These are phyloP conservation scores for Cydia splendana DNA, from an alignment of 1,140 invertebrate species.

Conservation along the genomic window DNA sequence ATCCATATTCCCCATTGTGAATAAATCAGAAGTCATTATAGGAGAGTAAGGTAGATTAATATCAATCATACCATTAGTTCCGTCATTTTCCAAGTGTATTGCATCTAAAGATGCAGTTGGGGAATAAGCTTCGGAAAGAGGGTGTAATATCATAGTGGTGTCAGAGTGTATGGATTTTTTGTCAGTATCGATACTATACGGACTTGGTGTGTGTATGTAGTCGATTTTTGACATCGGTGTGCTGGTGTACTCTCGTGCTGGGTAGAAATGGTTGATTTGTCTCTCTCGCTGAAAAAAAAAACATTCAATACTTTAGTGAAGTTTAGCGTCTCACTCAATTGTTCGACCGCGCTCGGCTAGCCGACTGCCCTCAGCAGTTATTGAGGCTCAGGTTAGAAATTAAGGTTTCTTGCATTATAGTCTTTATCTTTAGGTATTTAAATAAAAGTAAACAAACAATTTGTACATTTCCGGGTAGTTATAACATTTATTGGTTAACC, in stretches of 20 bases:
- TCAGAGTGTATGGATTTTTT: constrained; percentile 9
- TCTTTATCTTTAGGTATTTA: too few species aligned
- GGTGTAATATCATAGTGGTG: background rate
- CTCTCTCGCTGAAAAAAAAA: background rate
- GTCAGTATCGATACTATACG: background rate
- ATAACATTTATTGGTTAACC: too few species aligned
- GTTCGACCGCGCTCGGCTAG: too few species aligned
- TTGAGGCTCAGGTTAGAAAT: too few species aligned
- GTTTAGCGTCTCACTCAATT: too few species aligned
- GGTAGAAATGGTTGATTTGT: background rate
- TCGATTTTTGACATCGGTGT: background rate
- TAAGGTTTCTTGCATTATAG: too few species aligned
- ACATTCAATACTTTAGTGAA: background rate
- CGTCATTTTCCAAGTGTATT: background rate
- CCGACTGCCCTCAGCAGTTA: too few species aligned
- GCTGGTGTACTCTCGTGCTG: background rate
- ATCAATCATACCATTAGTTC: background rate
- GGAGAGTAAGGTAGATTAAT: background rate
- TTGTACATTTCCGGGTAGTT: too few species aligned
- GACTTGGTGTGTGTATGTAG: background rate
- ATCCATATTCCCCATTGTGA: background rate
- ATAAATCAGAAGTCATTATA: background rate
- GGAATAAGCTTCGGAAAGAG: constrained; percentile 3
- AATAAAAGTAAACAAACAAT: too few species aligned
- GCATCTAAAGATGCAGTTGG: background rate